A percentile compares a stretch with the other conserved stretches of the same genome.
Conservation (phyloP, 1,140 invertebrate species). For the Homarus americanus region DNA sequence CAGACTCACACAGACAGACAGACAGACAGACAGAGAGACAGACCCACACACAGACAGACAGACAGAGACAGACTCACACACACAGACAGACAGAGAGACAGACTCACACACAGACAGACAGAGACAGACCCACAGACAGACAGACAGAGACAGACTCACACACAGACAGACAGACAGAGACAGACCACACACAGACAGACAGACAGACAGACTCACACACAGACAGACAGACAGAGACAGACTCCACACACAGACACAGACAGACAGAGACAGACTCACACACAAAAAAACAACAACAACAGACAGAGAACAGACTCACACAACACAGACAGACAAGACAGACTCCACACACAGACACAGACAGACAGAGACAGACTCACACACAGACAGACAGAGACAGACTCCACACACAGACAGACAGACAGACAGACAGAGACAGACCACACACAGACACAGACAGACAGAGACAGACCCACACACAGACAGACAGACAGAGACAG, state of each 20-base stretch:
- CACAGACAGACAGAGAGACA: no score
- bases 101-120: no score
- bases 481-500: not conserved
- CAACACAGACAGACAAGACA: not conserved
- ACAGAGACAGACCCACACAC: no score
- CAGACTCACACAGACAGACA: not conserved
- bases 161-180: not conserved
- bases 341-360: no score
- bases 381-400: no score
- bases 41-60: no score
- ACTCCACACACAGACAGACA: no score
- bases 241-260: no score
- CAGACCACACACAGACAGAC: constrained; percentile 5
- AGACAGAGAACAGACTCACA: not conserved
- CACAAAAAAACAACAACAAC: not conserved
- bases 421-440: not conserved
- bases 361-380: no score
- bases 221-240: not conserved
- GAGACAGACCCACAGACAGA: no score
- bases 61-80: no score
- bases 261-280: not conserved
- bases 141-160: no score
- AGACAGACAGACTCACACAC: not conserved
- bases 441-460: constrained; percentile 4
- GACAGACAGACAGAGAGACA: not conserved